Evolutionary conservation across 1,140 invertebrate genomes (phyloP), one percentile per base, ranked within the genome.

Genomic region (Lasioglossum albipes): DNA sequence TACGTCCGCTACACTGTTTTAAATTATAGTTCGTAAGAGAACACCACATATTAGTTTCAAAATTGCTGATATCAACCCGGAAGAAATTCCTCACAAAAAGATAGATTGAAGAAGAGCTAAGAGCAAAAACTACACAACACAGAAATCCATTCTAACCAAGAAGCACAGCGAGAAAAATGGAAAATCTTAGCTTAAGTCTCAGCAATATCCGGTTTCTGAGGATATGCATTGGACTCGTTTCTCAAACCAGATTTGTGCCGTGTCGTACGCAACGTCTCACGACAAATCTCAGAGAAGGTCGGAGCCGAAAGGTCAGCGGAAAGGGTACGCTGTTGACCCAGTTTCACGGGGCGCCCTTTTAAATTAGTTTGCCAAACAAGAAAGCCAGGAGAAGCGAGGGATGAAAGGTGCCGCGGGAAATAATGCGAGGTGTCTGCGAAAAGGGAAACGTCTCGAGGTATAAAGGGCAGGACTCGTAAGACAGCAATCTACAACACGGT

Each of bases 401-500:
- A 62, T 22, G 59, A 42, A 59, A 70, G 71, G 75, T 75, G 70
- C 31, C 73, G 75, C 57, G 73, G 64, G 74, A 83, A 87, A 83
- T 83, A 77, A 81, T 79, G 70, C 72, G 61, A 65, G 57, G 61
- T 81, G 20, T 31, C 59, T 78, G 52, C 20, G n/a, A 27, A 49
- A 68, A 52, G 64, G 71, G 49, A 61, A 87, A 67, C 59, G 41
- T n/a, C 31, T n/a, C 31, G 20, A 54, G 57, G 59, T 79, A 79
- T 85, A 84, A 84, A 86, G 76, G 83, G 79, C 79, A 64, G 65
- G 62, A 69, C 74, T 66, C 78, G 84, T 85, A 85, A 85, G 86
- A 88, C 82, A 86, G 81, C 89, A 89, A 90, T 90, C 86, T 89
- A 87, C 88, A 79, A 69, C 66, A 68, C 61, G 86, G 81, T 88